These are phyloP conservation scores for Atrichornis clamosus DNA, from an alignment of 2,113 vertebrate genomes.

Conservation along the genomic window DNA sequence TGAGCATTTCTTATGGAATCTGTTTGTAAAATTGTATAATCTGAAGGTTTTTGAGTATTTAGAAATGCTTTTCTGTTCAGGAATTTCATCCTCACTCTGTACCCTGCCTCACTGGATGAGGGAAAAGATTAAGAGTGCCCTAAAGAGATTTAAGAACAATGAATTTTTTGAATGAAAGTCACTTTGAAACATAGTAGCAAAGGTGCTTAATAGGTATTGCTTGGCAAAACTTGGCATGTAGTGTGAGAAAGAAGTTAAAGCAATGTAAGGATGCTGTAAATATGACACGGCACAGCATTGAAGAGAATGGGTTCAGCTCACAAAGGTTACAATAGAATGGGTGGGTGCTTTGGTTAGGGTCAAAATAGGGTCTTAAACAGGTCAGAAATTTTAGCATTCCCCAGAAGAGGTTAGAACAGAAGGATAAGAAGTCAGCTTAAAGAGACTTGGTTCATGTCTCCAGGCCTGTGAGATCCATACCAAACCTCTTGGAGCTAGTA, in stretches of 20 bases:
- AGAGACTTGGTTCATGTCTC: neutral
- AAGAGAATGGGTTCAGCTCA: neutral
- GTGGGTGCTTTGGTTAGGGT: neutral
- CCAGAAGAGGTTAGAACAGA: neutral
- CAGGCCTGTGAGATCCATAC: neutral
- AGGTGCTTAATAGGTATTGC: neutral
- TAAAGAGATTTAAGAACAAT: neutral
- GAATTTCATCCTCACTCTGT: neutral
- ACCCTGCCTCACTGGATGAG: neutral
- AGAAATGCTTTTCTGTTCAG: neutral
- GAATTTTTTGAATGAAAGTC: neutral
- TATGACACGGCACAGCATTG: neutral
- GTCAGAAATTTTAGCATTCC: neutral
- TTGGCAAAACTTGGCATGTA: neutral
- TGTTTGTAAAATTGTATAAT: neutral
- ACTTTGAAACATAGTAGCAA: neutral
- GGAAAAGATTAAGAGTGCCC: neutral
- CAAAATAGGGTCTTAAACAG: neutral
- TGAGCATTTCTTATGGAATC: neutral
- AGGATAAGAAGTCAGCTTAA: neutral
- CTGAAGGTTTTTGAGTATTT: neutral
- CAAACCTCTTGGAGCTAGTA: neutral
- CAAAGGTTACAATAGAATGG: neutral
- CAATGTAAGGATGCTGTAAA: rapidly evolving
- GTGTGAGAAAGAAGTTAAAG: neutral